Evolutionary conservation across 2,797 vertebrate genomes (phyloP), one percentile per base, ranked within the genome.

Genomic region (Propithecus deckenii): DNA sequence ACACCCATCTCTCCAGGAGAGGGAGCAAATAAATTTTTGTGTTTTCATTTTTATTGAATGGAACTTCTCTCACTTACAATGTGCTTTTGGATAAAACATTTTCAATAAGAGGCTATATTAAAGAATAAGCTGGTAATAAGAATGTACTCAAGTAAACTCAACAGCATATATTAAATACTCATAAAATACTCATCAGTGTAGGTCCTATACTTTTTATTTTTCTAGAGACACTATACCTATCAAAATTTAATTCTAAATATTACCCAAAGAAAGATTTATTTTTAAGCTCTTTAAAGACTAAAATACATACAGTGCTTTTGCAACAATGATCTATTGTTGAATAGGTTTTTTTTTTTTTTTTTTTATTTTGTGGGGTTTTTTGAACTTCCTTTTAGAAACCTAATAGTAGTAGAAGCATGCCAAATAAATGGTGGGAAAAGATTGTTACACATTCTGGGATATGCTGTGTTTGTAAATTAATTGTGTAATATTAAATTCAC

Each of bases 1-100:
- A 55, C 74, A 94, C 20, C n/a, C 38, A 80, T 5, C 11, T 97
- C 74, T 97, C 96, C 98, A 98, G 97, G 96, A 98, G 96, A 97
- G 97, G 98, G 93, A 55, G 95, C 90, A 98, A 91, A 59, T 80
- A 32, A 18, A 67, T 61, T 4, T 79, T 83, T 32, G 22, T n/a
- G 57, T 43, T 83, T 93, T 59, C 41, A 88, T 52, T 85, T 2
- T 81, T 43, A 41, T 1, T 20, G 35, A 71, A 93, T 30, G 50
- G 17, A 93, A 74, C 46, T 25, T 41, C 28, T 86, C 71, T 76
- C 57, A 85, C 59, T 96, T 87, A 74, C 32, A 96, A 43, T 28
- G 13, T 89, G 41, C 11, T 95, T 88, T 81, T n/a, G 61, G 41
- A 43, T 55, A 61, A 91, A 89, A 75, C 8, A 30, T 92, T 71